Evolutionary conservation across 2,888 invertebrate species (phyloP).

Genomic region (Acholoe squamosa): DNA sequence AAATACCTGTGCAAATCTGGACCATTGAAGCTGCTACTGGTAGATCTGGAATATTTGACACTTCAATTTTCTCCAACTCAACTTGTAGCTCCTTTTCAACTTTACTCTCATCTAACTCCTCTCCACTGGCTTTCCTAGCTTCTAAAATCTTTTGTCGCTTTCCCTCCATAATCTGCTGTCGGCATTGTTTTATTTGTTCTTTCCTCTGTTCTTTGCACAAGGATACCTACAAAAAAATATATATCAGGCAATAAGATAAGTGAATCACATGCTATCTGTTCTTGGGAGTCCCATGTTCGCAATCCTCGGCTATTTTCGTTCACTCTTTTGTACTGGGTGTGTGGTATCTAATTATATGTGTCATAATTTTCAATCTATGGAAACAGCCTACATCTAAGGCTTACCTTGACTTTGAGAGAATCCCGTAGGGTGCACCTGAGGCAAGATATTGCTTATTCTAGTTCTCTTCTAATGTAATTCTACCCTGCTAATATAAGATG

Average conservation of each 20-base stretch:
- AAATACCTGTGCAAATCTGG: slow-evolving; percentile 42
- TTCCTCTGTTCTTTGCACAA: slow-evolving; percentile 78
- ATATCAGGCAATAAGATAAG: too few species aligned
- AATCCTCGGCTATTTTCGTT: too few species aligned
- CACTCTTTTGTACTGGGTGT: not conserved
- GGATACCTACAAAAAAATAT: not conserved
- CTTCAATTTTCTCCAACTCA: not conserved
- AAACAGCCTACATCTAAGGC: too few species aligned
- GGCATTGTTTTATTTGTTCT: slow-evolving; percentile 86
- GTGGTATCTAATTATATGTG: too few species aligned
- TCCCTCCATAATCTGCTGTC: slow-evolving; percentile 90
- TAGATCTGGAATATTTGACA: not conserved
- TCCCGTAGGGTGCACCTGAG: too few species aligned
- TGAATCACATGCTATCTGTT: too few species aligned
- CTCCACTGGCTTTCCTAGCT: not conserved
- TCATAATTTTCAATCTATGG: too few species aligned
- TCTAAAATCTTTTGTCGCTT: slow-evolving; percentile 85
- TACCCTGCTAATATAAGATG: too few species aligned
- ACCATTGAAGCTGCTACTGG: slow-evolving; percentile 23
- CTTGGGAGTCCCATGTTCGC: too few species aligned
- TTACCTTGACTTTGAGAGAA: too few species aligned
- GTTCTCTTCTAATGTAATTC: too few species aligned
- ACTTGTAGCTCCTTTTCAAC: not conserved
- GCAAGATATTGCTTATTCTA: too few species aligned
- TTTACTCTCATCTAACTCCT: slow-evolving; percentile 16